Percentiles rank a stretch among this genome's conserved stretches.
Evolutionary conservation across 1,140 invertebrate species (phyloP).

Genomic region (Zaprionus africanus): DNA sequence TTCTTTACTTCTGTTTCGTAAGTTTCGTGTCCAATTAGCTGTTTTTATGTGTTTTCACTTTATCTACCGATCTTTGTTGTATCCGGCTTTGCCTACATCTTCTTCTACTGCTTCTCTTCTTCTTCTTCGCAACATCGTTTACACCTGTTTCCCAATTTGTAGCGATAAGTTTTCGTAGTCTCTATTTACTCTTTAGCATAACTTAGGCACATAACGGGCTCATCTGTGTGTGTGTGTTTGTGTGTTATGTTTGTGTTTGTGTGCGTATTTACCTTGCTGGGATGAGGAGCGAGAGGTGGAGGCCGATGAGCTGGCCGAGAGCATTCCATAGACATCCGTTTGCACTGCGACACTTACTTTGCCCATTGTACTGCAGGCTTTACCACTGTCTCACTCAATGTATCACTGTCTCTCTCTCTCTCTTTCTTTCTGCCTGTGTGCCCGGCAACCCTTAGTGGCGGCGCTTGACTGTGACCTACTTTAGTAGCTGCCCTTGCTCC

Average conservation of each 20-base stretch:
- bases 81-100: neutral
- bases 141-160: constrained; percentile 70
- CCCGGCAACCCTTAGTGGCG: constrained; percentile 23
- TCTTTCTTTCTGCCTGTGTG: neutral
- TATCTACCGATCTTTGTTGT: constrained; percentile 48
- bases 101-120: constrained; percentile 7
- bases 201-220: constrained; percentile 37
- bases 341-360: constrained; percentile 81
- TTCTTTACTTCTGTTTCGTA: constrained; percentile 31
- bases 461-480: constrained; percentile 54
- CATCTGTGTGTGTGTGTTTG: constrained; percentile 15
- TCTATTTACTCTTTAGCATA: constrained; percentile 53
- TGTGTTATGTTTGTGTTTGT: constrained; percentile 18
- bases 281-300: constrained; percentile 75
- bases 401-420: constrained; percentile 7
- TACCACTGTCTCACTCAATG: constrained; percentile 5
- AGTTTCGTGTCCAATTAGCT: constrained; percentile 36
- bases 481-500: constrained; percentile 20
- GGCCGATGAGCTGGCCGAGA: constrained; percentile 72
- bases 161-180: constrained; percentile 29
- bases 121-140: constrained; percentile 47
- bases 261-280: constrained; percentile 74
- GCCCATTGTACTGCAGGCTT: constrained; percentile 39
- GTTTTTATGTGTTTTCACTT: constrained; percentile 23
- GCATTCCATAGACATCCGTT: constrained; percentile 78